Conservation (phyloP, 2,797 vertebrate species). For the Mustela erminea region DNA sequence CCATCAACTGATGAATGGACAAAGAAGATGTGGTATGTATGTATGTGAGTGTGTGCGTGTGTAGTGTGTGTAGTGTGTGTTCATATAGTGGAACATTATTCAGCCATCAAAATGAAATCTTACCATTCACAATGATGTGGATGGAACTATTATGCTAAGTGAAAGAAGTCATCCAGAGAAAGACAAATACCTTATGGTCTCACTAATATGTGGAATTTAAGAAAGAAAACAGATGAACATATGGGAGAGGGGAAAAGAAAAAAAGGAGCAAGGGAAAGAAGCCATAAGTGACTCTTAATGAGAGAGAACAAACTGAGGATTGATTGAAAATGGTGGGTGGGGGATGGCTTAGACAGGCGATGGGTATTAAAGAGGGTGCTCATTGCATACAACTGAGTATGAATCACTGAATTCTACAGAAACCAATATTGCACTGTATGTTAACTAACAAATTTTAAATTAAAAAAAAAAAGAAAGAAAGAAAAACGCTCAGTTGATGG, state of each 20-base stretch:
- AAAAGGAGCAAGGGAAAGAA: background rate
- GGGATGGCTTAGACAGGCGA: background rate
- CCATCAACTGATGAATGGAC: too few relatives aligned
- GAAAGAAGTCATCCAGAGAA: background rate
- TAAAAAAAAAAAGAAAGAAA: constrained; percentile 8
- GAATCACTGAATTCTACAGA: background rate
- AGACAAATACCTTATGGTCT: background rate
- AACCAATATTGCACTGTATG: background rate
- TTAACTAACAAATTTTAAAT: background rate
- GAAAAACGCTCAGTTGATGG: constrained; percentile 1
- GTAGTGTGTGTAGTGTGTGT: too few relatives aligned
- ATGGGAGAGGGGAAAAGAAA: background rate
- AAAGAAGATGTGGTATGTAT: too few relatives aligned
- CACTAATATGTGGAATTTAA: background rate
- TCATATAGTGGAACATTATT: background rate
- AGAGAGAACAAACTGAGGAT: background rate
- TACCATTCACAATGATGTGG: background rate
- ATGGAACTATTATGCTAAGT: background rate
- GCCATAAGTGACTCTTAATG: background rate
- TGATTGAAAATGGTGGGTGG: background rate
- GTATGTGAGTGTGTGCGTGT: too few relatives aligned
- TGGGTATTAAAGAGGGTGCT: background rate
- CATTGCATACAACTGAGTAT: background rate
- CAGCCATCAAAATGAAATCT: background rate
- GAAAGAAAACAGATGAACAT: background rate